These are phyloP conservation scores for Schlechtendalia chinensis DNA, from an alignment of 1,140 invertebrate genomes.

Conservation along the genomic window DNA sequence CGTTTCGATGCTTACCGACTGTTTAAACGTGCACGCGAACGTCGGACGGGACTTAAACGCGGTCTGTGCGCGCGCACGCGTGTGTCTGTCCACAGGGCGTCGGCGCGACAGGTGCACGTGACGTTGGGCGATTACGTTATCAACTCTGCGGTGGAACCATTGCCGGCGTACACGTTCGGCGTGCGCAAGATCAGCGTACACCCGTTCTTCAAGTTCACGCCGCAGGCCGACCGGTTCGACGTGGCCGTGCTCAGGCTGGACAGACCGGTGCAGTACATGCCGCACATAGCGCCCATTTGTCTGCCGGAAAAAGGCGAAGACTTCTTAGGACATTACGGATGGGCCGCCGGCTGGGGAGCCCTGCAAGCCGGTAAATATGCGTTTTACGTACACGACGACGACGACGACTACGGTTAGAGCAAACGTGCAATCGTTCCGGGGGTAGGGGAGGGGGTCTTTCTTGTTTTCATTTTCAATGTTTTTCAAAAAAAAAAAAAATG, in stretches of 20 bases:
- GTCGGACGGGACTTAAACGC: no score
- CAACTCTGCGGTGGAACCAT: slow-evolving; percentile 84
- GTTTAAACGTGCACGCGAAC: no score
- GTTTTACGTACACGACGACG: no score
- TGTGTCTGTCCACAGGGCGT: slow-evolving; percentile 64
- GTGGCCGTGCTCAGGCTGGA: slow-evolving; percentile 87
- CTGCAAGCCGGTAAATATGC: slow-evolving; percentile 66
- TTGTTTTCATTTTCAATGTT: no score
- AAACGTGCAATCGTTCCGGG: no score
- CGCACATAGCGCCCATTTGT: slow-evolving; percentile 90
- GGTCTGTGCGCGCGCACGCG: no score
- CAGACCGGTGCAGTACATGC: slow-evolving; percentile 82
- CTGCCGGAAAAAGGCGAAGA: slow-evolving; percentile 85
- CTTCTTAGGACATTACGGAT: slow-evolving; percentile 85
- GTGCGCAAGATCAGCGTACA: slow-evolving; percentile 86
- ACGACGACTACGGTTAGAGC: no score
- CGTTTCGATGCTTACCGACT: no score
- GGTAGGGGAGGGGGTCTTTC: no score
- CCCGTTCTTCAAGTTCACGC: slow-evolving; percentile 93
- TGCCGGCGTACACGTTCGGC: slow-evolving; percentile 87
- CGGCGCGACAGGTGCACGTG: slow-evolving; percentile 84
- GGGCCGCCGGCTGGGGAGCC: slow-evolving; percentile 92
- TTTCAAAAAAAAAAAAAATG: no score
- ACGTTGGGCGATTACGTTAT: slow-evolving; percentile 92
- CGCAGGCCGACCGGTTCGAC: slow-evolving; percentile 77